These are phyloP conservation scores for Sus scrofa DNA, from an alignment of 2,113 vertebrate species.

Conservation along the genomic window T2T-Sscrofa CM000813.6:31046501-31047000, in stretches of 20 bases:
- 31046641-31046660: too few relatives aligned
- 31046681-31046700: constrained; percentile 49
- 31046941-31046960: background rate
- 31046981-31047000: constrained; percentile 15
- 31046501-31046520: too few relatives aligned
- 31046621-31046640: too few relatives aligned
- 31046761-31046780: constrained; percentile 38
- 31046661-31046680: too few relatives aligned
- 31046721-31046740: constrained; percentile 1
- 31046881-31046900: background rate
- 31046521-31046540: too few relatives aligned
- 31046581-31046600: too few relatives aligned
- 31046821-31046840: background rate
- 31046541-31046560: too few relatives aligned
- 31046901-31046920: background rate
- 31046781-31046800: constrained; percentile 32
- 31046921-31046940: constrained; percentile 40
- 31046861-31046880: background rate
- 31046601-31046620: too few relatives aligned
- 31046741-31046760: background rate
- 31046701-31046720: background rate
- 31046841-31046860: background rate
- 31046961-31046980: constrained; percentile 30
- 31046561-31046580: too few relatives aligned
- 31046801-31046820: background rate